A percentile compares a stretch with the other conserved stretches of the same genome.
These are phyloP conservation scores for Drosophila tristis DNA, from an alignment of 1,140 invertebrate species.

Conservation along the genomic window DNA sequence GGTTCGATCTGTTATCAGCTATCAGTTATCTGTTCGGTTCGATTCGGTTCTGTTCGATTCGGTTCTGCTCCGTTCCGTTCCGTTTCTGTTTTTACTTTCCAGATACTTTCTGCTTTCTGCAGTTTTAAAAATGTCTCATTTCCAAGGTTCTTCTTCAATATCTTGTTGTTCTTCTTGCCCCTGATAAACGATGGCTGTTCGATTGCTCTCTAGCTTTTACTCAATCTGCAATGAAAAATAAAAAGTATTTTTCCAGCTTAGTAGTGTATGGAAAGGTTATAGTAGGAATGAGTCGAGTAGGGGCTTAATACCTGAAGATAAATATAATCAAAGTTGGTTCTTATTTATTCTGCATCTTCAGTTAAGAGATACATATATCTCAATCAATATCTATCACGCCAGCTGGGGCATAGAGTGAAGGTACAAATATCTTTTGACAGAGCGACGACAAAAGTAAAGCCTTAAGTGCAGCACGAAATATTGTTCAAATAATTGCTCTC, in stretches of 20 bases:
- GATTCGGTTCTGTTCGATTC: background rate
- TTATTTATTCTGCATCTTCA: no score
- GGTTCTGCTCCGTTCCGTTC: background rate
- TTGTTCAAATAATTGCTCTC: no score
- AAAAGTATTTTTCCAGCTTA: background rate
- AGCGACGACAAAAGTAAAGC: no score
- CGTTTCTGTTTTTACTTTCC: background rate
- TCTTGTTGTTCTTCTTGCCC: constrained; percentile 14
- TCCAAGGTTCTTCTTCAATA: constrained; percentile 38
- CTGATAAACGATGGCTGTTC: constrained; percentile 77
- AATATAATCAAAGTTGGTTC: no score
- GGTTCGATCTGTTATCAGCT: background rate
- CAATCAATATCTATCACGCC: no score
- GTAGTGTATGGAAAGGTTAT: background rate
- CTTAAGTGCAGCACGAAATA: no score
- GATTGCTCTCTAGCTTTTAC: constrained; percentile 81
- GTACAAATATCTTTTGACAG: no score
- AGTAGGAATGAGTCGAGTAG: no score
- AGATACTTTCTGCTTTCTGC: constrained; percentile 7
- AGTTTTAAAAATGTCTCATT: constrained; percentile 38
- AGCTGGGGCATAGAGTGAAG: no score
- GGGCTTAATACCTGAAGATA: no score
- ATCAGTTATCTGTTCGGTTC: background rate
- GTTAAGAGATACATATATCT: no score
- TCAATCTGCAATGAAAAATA: constrained; percentile 63